These are phyloP conservation scores for Sitophilus oryzae DNA, from an alignment of 1,140 invertebrate genomes.

Conservation along the genomic window DNA sequence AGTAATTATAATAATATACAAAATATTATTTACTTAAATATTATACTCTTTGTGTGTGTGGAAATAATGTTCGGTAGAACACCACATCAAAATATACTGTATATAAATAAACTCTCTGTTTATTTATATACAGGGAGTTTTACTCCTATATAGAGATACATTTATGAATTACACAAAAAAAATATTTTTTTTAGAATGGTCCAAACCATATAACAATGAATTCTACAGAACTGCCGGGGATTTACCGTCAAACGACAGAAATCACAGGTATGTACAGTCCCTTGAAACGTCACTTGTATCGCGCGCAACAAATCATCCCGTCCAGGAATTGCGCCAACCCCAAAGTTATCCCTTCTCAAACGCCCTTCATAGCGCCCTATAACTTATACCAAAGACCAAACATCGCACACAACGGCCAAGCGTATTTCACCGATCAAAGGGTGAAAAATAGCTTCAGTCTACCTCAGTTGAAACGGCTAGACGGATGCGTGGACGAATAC, in stretches of 20 bases:
- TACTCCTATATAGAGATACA: background rate
- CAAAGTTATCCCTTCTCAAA: conserved; percentile 35
- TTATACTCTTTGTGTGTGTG: too few relatives aligned
- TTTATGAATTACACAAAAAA: background rate
- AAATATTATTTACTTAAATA: too few relatives aligned
- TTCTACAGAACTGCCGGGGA: conserved; percentile 34
- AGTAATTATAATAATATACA: too few relatives aligned
- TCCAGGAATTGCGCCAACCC: conserved; percentile 38
- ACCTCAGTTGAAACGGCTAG: conserved; percentile 33
- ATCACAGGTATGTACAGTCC: conserved; percentile 43
- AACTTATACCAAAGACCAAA: conserved; percentile 20
- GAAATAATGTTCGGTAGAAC: too few relatives aligned
- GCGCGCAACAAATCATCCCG: conserved; percentile 36
- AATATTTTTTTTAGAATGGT: conserved; percentile 29
- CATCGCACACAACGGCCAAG: conserved; percentile 3
- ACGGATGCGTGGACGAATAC: conserved; percentile 3
- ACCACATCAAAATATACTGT: too few relatives aligned
- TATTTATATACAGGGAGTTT: too few relatives aligned
- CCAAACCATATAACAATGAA: conserved; percentile 27
- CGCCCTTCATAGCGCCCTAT: conserved; percentile 24
- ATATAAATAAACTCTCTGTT: too few relatives aligned
- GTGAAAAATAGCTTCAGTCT: conserved; percentile 37
- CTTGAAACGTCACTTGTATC: conserved; percentile 32
- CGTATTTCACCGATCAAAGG: background rate
- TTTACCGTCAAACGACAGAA: conserved; percentile 41